Percentiles rank a stretch among this genome's conserved stretches.
phyloP scores from a whole-genome alignment of 2,797 vertebrate genomes.

The Oophaga sylvatica region DNA sequence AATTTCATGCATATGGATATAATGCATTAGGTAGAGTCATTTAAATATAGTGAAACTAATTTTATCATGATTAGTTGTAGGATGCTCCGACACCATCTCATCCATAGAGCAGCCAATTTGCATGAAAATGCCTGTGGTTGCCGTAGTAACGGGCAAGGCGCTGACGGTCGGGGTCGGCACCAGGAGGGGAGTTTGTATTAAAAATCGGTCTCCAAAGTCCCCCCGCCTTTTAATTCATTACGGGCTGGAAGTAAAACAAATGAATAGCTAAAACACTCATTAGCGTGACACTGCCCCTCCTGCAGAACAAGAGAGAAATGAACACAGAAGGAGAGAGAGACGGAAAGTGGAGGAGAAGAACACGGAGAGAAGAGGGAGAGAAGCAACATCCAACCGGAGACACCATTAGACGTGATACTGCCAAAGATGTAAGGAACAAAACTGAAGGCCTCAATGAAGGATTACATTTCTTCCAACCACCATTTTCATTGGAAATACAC shows the following conservation, averaged over 20 bases:
- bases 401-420: background rate
- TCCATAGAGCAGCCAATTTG: constrained; percentile 86
- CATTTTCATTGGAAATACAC: constrained; percentile 14
- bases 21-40: constrained; percentile 93
- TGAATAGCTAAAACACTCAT: constrained; percentile 91
- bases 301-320: constrained; percentile 72
- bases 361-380: constrained; percentile 8
- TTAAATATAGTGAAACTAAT: constrained; percentile 99
- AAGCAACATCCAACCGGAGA: background rate
- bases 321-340: constrained; percentile 31
- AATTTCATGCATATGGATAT: constrained; percentile 99
- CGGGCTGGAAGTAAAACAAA: constrained; percentile 85
- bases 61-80: constrained; percentile 99
- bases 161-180: constrained; percentile 82
- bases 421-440: constrained; percentile 10
- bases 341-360: constrained; percentile 11
- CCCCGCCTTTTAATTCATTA: constrained; percentile 84
- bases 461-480: constrained; percentile 20
- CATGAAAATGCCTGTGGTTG: constrained; percentile 87
- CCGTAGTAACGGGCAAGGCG: constrained; percentile 84
- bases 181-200: constrained; percentile 86
- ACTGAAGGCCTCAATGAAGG: constrained; percentile 19
- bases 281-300: constrained; percentile 82
- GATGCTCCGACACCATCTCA: constrained; percentile 80
- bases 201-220: constrained; percentile 84